Evolutionary conservation across 2,888 invertebrate species (phyloP), one percentile per base, ranked within the genome.

Genomic region (Lordiphosa andalusiaca): DNA sequence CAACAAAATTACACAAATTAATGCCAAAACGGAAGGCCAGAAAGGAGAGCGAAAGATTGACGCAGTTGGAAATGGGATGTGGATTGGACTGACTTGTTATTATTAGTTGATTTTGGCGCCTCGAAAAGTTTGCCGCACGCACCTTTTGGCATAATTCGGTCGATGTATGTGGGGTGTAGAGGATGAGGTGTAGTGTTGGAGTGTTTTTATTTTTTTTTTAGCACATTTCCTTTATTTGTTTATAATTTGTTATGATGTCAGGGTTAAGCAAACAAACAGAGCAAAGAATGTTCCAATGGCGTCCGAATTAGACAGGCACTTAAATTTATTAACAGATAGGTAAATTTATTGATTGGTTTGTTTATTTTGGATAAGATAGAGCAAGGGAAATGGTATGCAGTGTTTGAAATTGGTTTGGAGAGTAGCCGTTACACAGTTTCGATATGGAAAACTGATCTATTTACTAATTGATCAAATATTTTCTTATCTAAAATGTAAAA

Each of bases 1-100:
- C 62, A 72, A 65, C 56, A 55, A 63, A 70, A 59, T 51, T 72
- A 70, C 53, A 50, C 35, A 68, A 72, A 70, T 56, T 52, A 61
- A 56, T 46, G 62, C 59, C 49, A 35, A 64, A 53, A 48, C 42
- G 51, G 41, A 30, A 53, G 42, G 19, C 13, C 40, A 33, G n/a
- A 37, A 55, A 44, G n/a, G 16, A 30, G 57, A 53, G 55, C 54
- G 39, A 55, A 42, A 60, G 49, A 52, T 68, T 56, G 42, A 60
- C 48, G 50, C 10, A 52, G 13, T 46, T 36, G 49, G 48, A 12
- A 19, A 30, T 16, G 35, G 40, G 51, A 61, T 50, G 72, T 55
- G 47, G 40, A 33, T 50, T n/a, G n/a, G 67, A 51, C 52, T 53
- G 30, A 38, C 37, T 37, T 37, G 16, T 41, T 4, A 25, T 48